Conservation (phyloP, 2,888 invertebrate species). For the Linyphia triangularis region DNA sequence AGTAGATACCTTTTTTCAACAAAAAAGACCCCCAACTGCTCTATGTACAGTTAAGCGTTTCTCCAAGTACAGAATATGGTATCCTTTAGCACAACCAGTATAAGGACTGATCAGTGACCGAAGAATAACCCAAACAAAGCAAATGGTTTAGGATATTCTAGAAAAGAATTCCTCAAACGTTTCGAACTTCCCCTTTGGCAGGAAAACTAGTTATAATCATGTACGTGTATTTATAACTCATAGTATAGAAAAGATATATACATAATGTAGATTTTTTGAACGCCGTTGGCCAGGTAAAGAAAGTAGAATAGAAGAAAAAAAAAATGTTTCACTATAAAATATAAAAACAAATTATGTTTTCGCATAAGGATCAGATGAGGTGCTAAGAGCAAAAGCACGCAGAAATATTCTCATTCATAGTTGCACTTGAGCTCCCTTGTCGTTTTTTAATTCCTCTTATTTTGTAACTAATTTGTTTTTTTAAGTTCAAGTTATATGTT, state of each 20-base stretch:
- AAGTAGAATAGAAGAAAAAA: slow-evolving; percentile 72
- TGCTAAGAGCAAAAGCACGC: slow-evolving; percentile 49
- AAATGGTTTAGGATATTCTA: slow-evolving; percentile 49
- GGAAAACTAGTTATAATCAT: slow-evolving; percentile 74
- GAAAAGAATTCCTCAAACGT: slow-evolving; percentile 46
- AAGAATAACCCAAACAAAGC: slow-evolving; percentile 37
- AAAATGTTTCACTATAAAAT: slow-evolving; percentile 68
- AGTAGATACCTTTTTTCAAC: slow-evolving; percentile 57
- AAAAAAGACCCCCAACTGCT: slow-evolving; percentile 31
- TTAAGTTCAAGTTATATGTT: too few relatives aligned
- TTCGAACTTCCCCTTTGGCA: slow-evolving; percentile 73
- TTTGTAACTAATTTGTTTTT: too few relatives aligned
- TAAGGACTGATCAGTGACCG: slow-evolving; percentile 44
- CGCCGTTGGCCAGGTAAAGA: slow-evolving; percentile 72
- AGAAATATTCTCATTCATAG: not conserved
- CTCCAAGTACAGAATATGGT: slow-evolving; percentile 65
- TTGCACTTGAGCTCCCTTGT: too few relatives aligned
- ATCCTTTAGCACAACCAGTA: slow-evolving; percentile 65
- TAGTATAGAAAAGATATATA: slow-evolving; percentile 74
- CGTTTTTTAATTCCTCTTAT: too few relatives aligned
- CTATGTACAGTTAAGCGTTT: slow-evolving; percentile 52
- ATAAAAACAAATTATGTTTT: slow-evolving; percentile 68
- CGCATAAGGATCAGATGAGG: slow-evolving; percentile 39
- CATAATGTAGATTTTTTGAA: slow-evolving; percentile 75
- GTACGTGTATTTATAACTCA: slow-evolving; percentile 75